Percentiles rank a stretch among this genome's conserved stretches.
These are phyloP conservation scores for Ladona fulva DNA, from an alignment of 1,140 invertebrate species.

Conservation along the genomic window DNA sequence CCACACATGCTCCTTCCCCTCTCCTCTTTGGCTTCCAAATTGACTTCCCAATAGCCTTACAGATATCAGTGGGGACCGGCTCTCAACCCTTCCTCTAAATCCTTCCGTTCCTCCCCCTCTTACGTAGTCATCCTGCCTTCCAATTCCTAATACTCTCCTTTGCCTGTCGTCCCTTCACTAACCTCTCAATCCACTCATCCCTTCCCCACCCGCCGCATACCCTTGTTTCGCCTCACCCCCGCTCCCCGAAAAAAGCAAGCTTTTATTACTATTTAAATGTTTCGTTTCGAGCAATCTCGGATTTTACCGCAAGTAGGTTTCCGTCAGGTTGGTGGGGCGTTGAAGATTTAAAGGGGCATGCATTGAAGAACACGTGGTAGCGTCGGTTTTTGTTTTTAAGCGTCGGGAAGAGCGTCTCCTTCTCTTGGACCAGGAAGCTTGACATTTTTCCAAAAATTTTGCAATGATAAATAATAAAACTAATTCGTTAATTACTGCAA, in stretches of 20 bases:
- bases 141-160: not conserved
- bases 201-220: conserved; percentile 12
- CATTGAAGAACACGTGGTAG: too few relatives aligned
- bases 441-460: too few relatives aligned
- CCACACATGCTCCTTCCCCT: not conserved
- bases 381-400: too few relatives aligned
- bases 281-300: too few relatives aligned
- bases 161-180: not conserved
- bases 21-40: not conserved
- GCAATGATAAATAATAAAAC: too few relatives aligned
- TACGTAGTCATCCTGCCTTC: not conserved
- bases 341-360: too few relatives aligned
- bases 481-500: too few relatives aligned
- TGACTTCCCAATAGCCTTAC: conserved; percentile 8
- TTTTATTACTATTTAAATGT: too few relatives aligned
- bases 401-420: too few relatives aligned
- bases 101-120: not conserved
- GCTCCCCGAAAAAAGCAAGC: not conserved
- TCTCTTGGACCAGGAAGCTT: too few relatives aligned
- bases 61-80: conserved; percentile 1
- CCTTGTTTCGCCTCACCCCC: conserved; percentile 25
- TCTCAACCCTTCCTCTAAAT: not conserved
- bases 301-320: too few relatives aligned
- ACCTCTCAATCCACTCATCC: conserved; percentile 7
- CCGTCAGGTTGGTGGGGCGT: too few relatives aligned